Evolutionary conservation across 1,140 invertebrate species (phyloP), one percentile per base, ranked within the genome.

Genomic region (Sitophilus oryzae): DNA sequence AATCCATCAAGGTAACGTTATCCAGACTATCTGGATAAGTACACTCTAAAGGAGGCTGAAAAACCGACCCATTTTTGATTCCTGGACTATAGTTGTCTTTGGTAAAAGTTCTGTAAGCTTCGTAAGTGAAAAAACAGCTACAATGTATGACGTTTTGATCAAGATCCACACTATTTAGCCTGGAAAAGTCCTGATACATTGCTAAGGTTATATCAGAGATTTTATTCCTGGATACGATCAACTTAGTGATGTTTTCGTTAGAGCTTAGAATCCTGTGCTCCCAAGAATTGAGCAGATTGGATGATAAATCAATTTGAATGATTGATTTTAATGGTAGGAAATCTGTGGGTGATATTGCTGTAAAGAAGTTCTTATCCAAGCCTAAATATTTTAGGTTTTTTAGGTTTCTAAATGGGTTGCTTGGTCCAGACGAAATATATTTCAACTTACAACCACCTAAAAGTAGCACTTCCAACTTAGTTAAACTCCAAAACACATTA

Each of bases 161-260:
- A 2, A 81, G 40, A 45, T 79, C 70, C 20, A 82, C 66, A 44
- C 67, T 57, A 1, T 65, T 49, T 10, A 80, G 62, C 49, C 71
- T 70, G 21, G 64, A 65, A 23, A 80, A 75, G 60, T 82, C 79
- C 52, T 74, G 58, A 23, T 79, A 66, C 78, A 82, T 81, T n/a
- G 71, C 73, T 23, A 70, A 35, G 10, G 73, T 77, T 15, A 80
- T 70, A 54, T 74, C 72, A 5, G 74, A 71, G 37, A 82, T 71
- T 67, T 77, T 76, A 63, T 82, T 82, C 22, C 76, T 70, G 2
- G 66, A 67, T 25, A 79, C 58, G 48, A 70, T 65, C 1, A 80
- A 18, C 19, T 65, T 68, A 3, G 58, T 54, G 3, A 77, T 63
- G 16, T 60, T 50, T 10, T 56, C 60, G 14, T 74, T 70, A 37